These are phyloP conservation scores for Ferrisia virgata DNA, from an alignment of 2,888 invertebrate species.

Conservation along the genomic window DNA sequence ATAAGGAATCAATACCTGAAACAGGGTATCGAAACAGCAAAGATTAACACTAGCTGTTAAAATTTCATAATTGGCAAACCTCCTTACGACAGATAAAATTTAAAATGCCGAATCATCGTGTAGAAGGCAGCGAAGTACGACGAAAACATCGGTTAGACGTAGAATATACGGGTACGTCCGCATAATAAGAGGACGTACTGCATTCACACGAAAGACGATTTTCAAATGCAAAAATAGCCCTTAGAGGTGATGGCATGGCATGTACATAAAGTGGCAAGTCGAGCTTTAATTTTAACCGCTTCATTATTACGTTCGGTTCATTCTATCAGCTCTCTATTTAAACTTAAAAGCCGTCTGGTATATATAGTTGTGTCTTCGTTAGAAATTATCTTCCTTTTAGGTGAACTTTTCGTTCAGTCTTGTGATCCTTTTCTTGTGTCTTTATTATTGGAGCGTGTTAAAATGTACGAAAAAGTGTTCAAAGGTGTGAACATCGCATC, in stretches of 20 bases:
- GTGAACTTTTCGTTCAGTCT: not conserved
- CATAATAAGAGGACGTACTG: not conserved
- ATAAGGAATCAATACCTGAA: too few species aligned
- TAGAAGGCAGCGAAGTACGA: not conserved
- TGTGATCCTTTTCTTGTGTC: slow-evolving; percentile 9
- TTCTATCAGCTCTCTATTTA: not conserved
- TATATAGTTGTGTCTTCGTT: not conserved
- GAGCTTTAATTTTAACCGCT: not conserved
- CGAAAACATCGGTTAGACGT: not conserved
- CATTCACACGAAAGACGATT: not conserved
- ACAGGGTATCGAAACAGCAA: too few species aligned
- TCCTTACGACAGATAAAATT: too few species aligned
- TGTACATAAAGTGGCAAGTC: not conserved
- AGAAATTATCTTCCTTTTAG: not conserved
- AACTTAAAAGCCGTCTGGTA: not conserved
- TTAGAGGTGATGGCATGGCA: not conserved
- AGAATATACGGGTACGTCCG: too few species aligned
- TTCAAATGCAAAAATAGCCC: not conserved
- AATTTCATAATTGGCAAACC: too few species aligned
- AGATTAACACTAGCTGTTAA: too few species aligned
- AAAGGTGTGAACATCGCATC: slow-evolving; percentile 5
- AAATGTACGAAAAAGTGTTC: slow-evolving; percentile 9
- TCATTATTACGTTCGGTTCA: not conserved
- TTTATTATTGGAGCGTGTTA: not conserved
- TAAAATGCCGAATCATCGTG: too few species aligned